phyloP scores from a whole-genome alignment of 2,113 vertebrate species.

The Tonatia bakeri region DNA sequence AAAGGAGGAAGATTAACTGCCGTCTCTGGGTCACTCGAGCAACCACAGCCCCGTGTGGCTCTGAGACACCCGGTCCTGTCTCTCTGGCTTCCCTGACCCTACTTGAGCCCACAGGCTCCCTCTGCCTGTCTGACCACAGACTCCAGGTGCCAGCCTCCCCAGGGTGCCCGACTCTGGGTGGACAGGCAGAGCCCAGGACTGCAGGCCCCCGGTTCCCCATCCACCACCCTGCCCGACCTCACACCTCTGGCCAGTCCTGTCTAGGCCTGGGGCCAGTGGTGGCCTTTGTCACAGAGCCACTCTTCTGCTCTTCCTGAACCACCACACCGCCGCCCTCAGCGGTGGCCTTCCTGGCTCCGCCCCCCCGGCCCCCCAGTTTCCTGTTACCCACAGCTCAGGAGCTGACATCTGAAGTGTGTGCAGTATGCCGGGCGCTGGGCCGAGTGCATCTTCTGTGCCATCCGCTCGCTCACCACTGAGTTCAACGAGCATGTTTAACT shows the following conservation, averaged over 20 bases:
- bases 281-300: too few species aligned
- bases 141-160: accelerated
- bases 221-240: accelerated
- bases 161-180: accelerated
- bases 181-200: not conserved
- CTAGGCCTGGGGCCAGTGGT: accelerated
- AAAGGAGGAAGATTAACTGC: not conserved
- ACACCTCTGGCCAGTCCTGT: accelerated
- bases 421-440: not conserved
- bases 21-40: not conserved
- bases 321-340: too few species aligned
- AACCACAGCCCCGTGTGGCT: not conserved
- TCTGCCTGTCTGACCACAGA: not conserved
- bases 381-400: not conserved
- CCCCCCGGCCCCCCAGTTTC: not conserved
- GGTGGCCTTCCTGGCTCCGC: accelerated
- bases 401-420: not conserved
- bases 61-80: not conserved
- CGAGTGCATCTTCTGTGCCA: not conserved
- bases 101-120: too few species aligned
- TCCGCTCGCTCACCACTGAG: not conserved
- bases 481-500: not conserved
- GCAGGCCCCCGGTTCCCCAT: not conserved
- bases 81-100: not conserved
- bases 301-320: not conserved